Base-by-base conservation (phyloP, 2,797 vertebrate species). In the Lepus townsendii region DNA sequence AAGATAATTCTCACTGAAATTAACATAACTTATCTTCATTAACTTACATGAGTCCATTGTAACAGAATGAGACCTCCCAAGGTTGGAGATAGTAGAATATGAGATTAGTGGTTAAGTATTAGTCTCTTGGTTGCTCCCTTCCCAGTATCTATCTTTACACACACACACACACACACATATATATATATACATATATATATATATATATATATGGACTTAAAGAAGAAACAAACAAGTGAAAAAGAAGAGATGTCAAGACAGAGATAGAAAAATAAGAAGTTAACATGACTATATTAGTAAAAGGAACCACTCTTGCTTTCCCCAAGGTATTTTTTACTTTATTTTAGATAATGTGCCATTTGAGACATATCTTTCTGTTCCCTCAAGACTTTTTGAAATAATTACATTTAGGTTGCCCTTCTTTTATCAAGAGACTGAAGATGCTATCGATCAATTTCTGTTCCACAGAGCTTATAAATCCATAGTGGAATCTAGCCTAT, bases 401-500 rank as follows among this genome's bases (percentile, higher is more conserved):
- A 92, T 96, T 90, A 97, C 91, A 96, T 93, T 95, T 95, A 82
- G 77, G 52, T 72, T 88, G 11, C 78, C 52, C 65, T 95, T 57
- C 68, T 91, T 89, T 54, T 93, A 95, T 96, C 94, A 90, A 91
- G 60, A 79, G 38, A 6, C 32, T 94, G 86, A 94, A 95, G 83
- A 93, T 96, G 91, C 69, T 50, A 42, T 91, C 62, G 24, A 32
- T 80, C 88, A n/a, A 6, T 71, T 91, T 72, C 89, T 96, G n/a
- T 77, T 90, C 30, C 38, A 85, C 13, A 77, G 30, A 65, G 86
- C 19, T 95, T 32, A 65, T 42, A 72, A 75, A 95, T 26, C 12
- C 88, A 16, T 77, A 30, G 63, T 90, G 11, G 35, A 84, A 82
- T 93, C 89, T 90, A 91, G 78, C 35, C 89, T 89, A 50, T 82